Base-by-base conservation (phyloP, 2,797 vertebrate species). In the Staurois parvus region DNA sequence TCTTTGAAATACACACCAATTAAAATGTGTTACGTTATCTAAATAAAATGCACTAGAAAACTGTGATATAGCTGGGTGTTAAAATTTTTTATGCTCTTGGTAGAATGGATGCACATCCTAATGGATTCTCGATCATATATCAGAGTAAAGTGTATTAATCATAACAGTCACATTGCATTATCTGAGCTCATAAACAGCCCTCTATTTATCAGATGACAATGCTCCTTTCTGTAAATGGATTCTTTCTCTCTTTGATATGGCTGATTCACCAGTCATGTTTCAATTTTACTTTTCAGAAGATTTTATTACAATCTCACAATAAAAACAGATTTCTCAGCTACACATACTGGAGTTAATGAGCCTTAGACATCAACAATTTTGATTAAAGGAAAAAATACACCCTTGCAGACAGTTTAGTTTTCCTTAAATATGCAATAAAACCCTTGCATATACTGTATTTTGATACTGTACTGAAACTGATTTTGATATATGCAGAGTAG, bases 201-300 rank as follows among this genome's bases (percentile, higher is more conserved):
- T 62, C 28, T 34, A 84, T 77, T 84, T 84, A 84, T 84, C 75
- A 84, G 73, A 84, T 84, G 82, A 74, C 64, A 84, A 84, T 72
- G 26, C 81, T 45, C 10, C 48, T 75, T 75, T 29, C 62, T 75
- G 66, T 64, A 68, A 84, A 84, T 68, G 72, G 28, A 69, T 37
- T 83, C 40, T 28, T 59, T 75, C 12, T 76, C 26, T 74, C 24
- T 84, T 84, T 77, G 45, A 84, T 77, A 70, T 59, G 24, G 45
- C 67, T 42, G 34, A 28, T 82, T 72, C 79, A n/a, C 19, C 79
- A 73, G 70, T 82, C 40, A 48, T 82, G 70, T 64, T 73, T 73
- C 48, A 72, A 45, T 48, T 74, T 74, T 29, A 72, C 72, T 45
- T 42, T 82, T 82, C 52, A 30, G 34, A 82, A 82, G 79, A 56